These are phyloP conservation scores for Chlamydotis undulata DNA, from an alignment of 2,113 vertebrate genomes.

Conservation along the genomic window DNA sequence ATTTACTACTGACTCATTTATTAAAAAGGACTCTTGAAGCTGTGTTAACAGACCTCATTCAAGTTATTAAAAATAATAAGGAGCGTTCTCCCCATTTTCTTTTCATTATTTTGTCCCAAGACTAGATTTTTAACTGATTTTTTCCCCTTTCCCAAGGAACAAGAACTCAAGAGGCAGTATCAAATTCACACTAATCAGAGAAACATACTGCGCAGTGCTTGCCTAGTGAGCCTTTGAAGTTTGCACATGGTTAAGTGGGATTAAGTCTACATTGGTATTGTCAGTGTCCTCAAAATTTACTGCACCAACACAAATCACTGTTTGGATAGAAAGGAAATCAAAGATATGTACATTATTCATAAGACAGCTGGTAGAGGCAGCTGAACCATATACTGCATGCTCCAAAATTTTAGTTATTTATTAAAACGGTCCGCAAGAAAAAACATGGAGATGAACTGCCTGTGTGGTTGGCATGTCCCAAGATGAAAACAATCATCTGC, in stretches of 20 bases:
- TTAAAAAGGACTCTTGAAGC: not conserved
- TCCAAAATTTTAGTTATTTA: conserved; percentile 40
- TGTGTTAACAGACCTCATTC: not conserved
- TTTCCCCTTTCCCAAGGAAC: not conserved
- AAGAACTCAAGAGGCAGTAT: not conserved
- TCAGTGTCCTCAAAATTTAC: conserved; percentile 73
- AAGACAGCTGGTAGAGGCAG: conserved; percentile 26
- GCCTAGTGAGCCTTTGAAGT: conserved; percentile 32
- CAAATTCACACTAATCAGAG: not conserved
- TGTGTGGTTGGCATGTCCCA: not conserved
- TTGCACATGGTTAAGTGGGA: conserved; percentile 56
- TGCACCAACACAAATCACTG: conserved; percentile 75
- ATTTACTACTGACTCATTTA: not conserved
- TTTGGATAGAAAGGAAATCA: conserved; percentile 1
- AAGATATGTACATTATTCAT: conserved; percentile 9
- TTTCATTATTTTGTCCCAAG: not conserved
- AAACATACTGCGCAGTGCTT: conserved; percentile 60
- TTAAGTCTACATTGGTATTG: conserved; percentile 52
- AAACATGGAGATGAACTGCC: not conserved
- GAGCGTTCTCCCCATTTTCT: rapidly evolving
- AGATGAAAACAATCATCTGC: not conserved
- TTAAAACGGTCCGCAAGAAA: conserved; percentile 7
- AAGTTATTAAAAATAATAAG: not conserved
- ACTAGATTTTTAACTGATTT: not conserved
- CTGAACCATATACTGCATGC: not conserved